Evolutionary conservation across 2,888 invertebrate genomes (phyloP).

Genomic region (Hydropsyche betteni): DNA sequence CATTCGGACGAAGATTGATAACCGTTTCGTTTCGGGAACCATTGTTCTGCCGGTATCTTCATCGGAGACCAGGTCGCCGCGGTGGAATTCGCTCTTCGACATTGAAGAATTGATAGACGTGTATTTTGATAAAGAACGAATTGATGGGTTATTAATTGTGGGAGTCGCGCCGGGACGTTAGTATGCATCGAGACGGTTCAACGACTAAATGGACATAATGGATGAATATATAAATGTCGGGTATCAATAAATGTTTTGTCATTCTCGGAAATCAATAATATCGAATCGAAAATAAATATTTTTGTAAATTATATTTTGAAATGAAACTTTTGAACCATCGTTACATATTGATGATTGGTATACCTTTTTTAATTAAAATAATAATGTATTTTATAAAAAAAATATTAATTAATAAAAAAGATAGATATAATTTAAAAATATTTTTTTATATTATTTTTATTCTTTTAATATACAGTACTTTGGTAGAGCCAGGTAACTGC

Average conservation of each 20-base stretch:
- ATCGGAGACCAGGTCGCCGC: slow-evolving; percentile 8
- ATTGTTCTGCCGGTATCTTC: slow-evolving; percentile 25
- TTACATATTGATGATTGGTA: too few species aligned
- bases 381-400: not conserved
- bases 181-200: not conserved
- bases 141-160: slow-evolving; percentile 27
- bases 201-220: not conserved
- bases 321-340: not conserved
- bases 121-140: slow-evolving; percentile 19
- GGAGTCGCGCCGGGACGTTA: not conserved
- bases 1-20: slow-evolving; percentile 31
- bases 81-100: slow-evolving; percentile 6
- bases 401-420: too few species aligned
- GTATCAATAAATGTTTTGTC: not conserved
- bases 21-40: slow-evolving; percentile 19
- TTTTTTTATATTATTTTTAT: not conserved
- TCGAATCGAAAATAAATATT: too few species aligned
- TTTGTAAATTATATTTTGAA: not conserved
- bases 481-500: slow-evolving; percentile 52
- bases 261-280: not conserved
- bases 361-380: not conserved
- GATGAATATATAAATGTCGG: not conserved
- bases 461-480: not conserved
- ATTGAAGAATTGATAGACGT: slow-evolving; percentile 20
- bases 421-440: not conserved